These are phyloP conservation scores for Cliona cf. orientalis DNA, from an alignment of 37 sponge, comb jelly and placozoan genomes.

Conservation along the genomic window DNA sequence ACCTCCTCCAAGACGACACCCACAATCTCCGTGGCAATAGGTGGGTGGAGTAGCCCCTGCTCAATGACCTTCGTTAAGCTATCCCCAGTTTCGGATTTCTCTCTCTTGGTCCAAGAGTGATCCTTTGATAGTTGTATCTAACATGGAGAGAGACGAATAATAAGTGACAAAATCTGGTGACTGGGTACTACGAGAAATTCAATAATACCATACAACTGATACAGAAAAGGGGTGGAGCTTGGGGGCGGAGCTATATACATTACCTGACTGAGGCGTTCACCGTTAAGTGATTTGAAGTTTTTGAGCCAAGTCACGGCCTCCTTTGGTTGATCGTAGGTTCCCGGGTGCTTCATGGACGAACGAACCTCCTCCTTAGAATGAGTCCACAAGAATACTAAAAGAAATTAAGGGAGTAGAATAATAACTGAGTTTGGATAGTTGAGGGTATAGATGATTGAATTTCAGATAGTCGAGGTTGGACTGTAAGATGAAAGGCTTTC, in stretches of 20 bases:
- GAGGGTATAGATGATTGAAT: not conserved
- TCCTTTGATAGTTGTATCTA: conserved; percentile 43
- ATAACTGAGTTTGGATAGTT: not conserved
- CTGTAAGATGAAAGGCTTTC: too few relatives aligned
- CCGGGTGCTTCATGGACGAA: conserved; percentile 26
- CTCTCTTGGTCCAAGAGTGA: conserved; percentile 59
- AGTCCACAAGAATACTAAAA: conserved; percentile 61
- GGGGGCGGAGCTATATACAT: not conserved
- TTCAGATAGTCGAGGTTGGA: not conserved
- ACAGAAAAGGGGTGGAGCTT: not conserved
- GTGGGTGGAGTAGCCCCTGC: conserved; percentile 66
- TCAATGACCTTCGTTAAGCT: conserved; percentile 60
- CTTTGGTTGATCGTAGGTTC: conserved; percentile 58
- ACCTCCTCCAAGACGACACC: conserved; percentile 56
- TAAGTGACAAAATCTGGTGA: too few relatives aligned
- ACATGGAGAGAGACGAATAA: not conserved
- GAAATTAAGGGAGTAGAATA: not conserved
- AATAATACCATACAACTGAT: not conserved
- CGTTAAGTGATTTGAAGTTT: conserved; percentile 51
- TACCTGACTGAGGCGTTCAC: conserved; percentile 36
- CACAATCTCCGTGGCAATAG: conserved; percentile 63
- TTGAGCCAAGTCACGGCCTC: conserved; percentile 63
- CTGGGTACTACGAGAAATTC: not conserved
- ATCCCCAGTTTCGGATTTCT: conserved; percentile 35
- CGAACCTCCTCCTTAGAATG: conserved; percentile 49